phyloP scores from a whole-genome alignment of 2,888 invertebrate genomes.

The Amphipyra berbera region DNA sequence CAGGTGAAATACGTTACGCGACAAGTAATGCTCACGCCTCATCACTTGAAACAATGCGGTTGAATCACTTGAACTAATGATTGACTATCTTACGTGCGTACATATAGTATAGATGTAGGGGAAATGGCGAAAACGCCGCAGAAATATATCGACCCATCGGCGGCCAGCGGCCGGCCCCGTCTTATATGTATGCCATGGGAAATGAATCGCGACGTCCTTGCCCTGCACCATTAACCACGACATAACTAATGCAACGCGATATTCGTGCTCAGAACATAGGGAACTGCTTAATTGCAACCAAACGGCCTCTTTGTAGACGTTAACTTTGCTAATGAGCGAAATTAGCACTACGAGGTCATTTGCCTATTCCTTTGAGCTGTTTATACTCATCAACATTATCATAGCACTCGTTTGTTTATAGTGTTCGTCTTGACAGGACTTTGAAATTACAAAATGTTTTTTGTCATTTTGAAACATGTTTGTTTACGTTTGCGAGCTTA shows the following conservation, averaged over 20 bases:
- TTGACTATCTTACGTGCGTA: constrained; percentile 46
- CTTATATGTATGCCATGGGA: constrained; percentile 74
- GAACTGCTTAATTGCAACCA: constrained; percentile 44
- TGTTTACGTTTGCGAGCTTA: constrained; percentile 20
- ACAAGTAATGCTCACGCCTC: constrained; percentile 61
- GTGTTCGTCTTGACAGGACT: constrained; percentile 13
- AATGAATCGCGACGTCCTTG: constrained; percentile 75
- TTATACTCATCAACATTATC: constrained; percentile 39
- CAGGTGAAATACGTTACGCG: constrained; percentile 45
- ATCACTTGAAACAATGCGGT: constrained; percentile 63
- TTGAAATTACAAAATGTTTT: neutral
- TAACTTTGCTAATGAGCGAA: constrained; percentile 50
- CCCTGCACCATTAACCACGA: constrained; percentile 68
- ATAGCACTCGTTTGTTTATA: constrained; percentile 41
- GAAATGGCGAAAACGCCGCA: constrained; percentile 83
- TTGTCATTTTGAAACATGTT: constrained; percentile 24
- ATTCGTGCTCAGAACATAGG: constrained; percentile 27
- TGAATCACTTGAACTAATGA: constrained; percentile 61
- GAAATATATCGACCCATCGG: constrained; percentile 87
- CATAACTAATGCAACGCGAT: constrained; percentile 57
- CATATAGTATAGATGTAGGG: constrained; percentile 51
- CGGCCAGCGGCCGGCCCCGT: constrained; percentile 72
- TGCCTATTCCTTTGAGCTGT: constrained; percentile 45
- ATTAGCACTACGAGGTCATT: constrained; percentile 56
- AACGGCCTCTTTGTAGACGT: constrained; percentile 23